A percentile compares a stretch with the other conserved stretches of the same genome.
Conservation (phyloP, 2,113 vertebrate genomes). For the Penelope pileata region DNA sequence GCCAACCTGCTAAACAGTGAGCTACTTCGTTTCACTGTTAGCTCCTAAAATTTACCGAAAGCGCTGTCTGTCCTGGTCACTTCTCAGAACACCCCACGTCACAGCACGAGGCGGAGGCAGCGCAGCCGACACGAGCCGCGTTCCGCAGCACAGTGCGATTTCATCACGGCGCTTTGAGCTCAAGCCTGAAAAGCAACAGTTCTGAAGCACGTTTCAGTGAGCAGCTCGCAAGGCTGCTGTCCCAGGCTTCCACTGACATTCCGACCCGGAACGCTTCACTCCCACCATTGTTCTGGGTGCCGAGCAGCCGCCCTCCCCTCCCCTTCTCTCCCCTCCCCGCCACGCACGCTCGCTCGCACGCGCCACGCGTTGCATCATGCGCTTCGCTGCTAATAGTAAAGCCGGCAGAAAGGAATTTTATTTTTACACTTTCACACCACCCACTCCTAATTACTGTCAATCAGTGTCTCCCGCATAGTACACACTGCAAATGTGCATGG, state of each 20-base stretch:
- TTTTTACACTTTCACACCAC: conserved; percentile 62
- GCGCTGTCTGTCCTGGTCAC: not conserved
- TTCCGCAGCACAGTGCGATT: not conserved
- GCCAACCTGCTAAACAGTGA: not conserved
- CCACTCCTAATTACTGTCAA: conserved; percentile 74
- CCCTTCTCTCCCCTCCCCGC: not conserved
- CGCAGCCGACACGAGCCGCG: not conserved
- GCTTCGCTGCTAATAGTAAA: conserved; percentile 57
- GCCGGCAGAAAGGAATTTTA: conserved; percentile 46
- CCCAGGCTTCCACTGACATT: not conserved
- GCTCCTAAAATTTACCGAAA: not conserved
- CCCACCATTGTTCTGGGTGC: conserved; percentile 30
- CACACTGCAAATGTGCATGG: conserved; percentile 22
- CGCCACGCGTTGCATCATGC: conserved; percentile 6
- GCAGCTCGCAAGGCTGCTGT: not conserved
- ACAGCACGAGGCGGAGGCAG: not conserved
- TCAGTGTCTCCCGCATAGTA: conserved; percentile 52
- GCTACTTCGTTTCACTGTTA: not conserved
- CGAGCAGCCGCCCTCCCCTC: conserved; percentile 19
- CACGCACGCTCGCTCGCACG: not conserved
- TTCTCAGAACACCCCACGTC: not conserved
- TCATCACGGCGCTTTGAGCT: not conserved
- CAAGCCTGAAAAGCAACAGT: not conserved
- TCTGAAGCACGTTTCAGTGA: not conserved
- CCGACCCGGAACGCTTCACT: conserved; percentile 24